Base-by-base conservation (phyloP, 2,797 vertebrate species). In the Crax fasciolata region DNA sequence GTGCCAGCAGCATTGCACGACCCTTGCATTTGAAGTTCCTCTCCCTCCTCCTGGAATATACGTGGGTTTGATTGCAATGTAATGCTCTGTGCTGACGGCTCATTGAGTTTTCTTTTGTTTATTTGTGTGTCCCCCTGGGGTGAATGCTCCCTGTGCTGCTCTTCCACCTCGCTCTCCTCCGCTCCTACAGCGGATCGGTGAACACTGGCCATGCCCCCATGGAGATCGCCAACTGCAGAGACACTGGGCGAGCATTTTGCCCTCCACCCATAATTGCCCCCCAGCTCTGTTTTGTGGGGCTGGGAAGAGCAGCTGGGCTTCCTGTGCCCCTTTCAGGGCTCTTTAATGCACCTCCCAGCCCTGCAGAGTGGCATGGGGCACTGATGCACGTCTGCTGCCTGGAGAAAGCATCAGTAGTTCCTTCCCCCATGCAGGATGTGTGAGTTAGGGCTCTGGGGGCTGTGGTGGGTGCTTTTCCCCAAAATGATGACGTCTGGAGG, bases 341-440 rank as follows among this genome's bases (percentile, higher is more conserved):
- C 10, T 18, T 35, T 19, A 28, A 12, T 13, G 11, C 5, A 17
- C 39, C 27, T 62, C 12, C 18, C 43, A 57, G 32, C 61, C 44
- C 1, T 1, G 71, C 0, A 2, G 68, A 46, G 38, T 41, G 48
- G 10, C 35, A 14, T 4, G 5, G 58, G 35, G 28, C 39, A 61
- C 4, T 77, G 68, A 35, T 35, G 35, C 35, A 35, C 35, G 8
- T 35, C 35, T 35, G 35, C 35, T 35, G 35, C 35, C 35, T 35
- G 35, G 35, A 35, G 35, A 35, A 35, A 35, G 35, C 35, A 35
- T 35, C 35, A 8, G 35, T 35, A 6, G 35, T 35, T 35, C 35
- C 35, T 35, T 35, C 35, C 35, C 35, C 35, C 8, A 8, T 35
- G 35, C 35, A 35, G 35, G 35, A 35, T 8, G 8, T 35, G 35